Evolutionary conservation across 1,140 invertebrate genomes (phyloP).

Genomic region (Drosophila equinoxialis): DNA sequence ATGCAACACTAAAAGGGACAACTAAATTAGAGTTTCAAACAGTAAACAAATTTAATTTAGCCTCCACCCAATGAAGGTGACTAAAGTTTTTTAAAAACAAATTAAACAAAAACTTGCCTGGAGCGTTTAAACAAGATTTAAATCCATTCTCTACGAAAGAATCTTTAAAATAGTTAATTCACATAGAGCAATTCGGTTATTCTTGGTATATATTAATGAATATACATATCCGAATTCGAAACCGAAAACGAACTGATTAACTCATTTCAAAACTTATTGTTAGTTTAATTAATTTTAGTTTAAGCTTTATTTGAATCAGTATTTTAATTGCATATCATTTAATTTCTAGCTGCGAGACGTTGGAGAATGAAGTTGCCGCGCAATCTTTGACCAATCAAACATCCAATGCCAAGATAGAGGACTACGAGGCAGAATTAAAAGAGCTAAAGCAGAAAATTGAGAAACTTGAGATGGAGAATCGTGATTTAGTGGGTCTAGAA

Average conservation of each 20-base stretch:
- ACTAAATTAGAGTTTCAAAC: neutral
- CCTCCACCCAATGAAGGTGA: too few species aligned
- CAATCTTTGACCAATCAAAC: slow-evolving; percentile 37
- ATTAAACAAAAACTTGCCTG: too few species aligned
- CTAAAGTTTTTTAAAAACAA: neutral
- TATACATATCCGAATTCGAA: too few species aligned
- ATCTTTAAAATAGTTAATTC: too few species aligned
- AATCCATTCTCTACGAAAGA: too few species aligned
- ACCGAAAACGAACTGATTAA: too few species aligned
- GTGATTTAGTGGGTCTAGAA: slow-evolving; percentile 66
- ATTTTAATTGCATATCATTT: neutral
- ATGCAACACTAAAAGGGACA: neutral
- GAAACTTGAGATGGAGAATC: slow-evolving; percentile 74
- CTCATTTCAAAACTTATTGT: too few species aligned
- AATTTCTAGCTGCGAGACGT: slow-evolving; percentile 39
- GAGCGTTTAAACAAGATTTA: too few species aligned
- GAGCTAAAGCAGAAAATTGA: slow-evolving; percentile 46
- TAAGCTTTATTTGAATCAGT: too few species aligned
- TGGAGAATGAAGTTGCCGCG: slow-evolving; percentile 32
- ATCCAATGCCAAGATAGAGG: slow-evolving; percentile 43
- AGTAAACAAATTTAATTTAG: neutral
- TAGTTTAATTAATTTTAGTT: too few species aligned
- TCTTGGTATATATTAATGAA: too few species aligned
- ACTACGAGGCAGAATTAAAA: slow-evolving; percentile 54
- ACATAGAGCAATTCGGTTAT: too few species aligned